phyloP scores from a whole-genome alignment of 2,888 invertebrate species.

The Laspeyria flexula region DNA sequence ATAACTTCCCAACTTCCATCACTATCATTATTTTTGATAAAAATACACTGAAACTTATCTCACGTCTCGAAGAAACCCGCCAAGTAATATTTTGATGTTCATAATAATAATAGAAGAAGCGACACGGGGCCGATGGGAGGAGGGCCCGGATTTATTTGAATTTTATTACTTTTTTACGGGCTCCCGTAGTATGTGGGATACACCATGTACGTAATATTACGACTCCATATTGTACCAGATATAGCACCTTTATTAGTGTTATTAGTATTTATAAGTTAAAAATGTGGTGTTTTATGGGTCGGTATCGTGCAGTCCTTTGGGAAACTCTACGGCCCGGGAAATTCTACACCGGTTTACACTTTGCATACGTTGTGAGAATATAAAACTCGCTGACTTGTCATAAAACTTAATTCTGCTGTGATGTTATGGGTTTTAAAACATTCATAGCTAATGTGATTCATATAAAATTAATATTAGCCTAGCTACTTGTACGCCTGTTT shows the following conservation, averaged over 20 bases:
- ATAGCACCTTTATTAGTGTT: constrained; percentile 55
- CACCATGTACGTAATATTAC: constrained; percentile 65
- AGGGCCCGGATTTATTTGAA: constrained; percentile 77
- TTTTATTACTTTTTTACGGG: constrained; percentile 85
- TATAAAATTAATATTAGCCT: no score
- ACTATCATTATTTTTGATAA: constrained; percentile 51
- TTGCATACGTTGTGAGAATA: background rate
- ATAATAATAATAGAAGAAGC: constrained; percentile 77
- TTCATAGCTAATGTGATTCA: background rate
- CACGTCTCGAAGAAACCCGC: constrained; percentile 46
- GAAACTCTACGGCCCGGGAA: background rate
- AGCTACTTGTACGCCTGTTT: no score
- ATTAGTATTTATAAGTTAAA: constrained; percentile 50
- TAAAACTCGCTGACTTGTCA: background rate
- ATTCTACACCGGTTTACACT: background rate
- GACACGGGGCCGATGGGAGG: constrained; percentile 58
- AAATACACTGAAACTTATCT: constrained; percentile 43
- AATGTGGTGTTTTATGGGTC: constrained; percentile 17
- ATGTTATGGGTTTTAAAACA: background rate
- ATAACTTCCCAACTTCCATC: constrained; percentile 5
- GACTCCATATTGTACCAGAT: constrained; percentile 56
- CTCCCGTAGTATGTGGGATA: constrained; percentile 62
- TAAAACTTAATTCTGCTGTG: background rate
- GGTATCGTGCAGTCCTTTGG: background rate
- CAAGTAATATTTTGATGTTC: constrained; percentile 78